Evolutionary conservation across 2,888 invertebrate species (phyloP), one percentile per base, ranked within the genome.

Genomic region (Meganola albula): DNA sequence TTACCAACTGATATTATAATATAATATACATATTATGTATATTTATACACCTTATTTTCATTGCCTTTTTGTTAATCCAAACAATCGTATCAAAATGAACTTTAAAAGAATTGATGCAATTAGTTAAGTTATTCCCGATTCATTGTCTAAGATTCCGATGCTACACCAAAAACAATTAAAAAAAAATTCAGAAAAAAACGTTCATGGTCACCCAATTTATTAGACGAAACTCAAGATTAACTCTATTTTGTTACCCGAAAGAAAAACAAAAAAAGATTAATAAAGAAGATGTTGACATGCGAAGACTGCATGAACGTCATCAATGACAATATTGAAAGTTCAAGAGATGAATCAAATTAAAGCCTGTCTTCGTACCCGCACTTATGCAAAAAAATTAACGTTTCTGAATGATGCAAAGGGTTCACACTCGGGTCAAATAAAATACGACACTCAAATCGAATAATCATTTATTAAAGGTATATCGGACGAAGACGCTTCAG

Each of bases 181-280:
- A n/a, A n/a, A n/a, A n/a, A n/a, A n/a, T 32, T 21, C 31, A 32
- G 31, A 32, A 32, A 25, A 31, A 32, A 32, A 32, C 31, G 31
- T 26, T 21, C 31, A 32, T 32, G 31, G 25, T 32, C 31, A 6
- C 21, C 31, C 26, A 21, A 13, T 32, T 8, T 32, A 32, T 25
- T 25, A 26, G 31, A 32, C 10, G 12, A 32, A 21, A 13, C n/a
- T 32, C 26, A 32, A 32, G 31, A 26, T 32, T 32, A 21, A 26
- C 26, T 26, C 32, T 20, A 27, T 27, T 32, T 26, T 32, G 32
- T 22, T 21, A 27, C 32, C 26, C 14, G 10, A n/a, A 32, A 32
- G 13, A 6, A 14, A 32, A 20, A 10, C 10, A 10, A 26, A 26
- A 14, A 27, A 27, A 26, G 7, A 9, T 9, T 14, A 16, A 26